Evolutionary conservation across 2,888 invertebrate genomes (phyloP), one percentile per base, ranked within the genome.

Genomic region (Helobdella robusta): DNA sequence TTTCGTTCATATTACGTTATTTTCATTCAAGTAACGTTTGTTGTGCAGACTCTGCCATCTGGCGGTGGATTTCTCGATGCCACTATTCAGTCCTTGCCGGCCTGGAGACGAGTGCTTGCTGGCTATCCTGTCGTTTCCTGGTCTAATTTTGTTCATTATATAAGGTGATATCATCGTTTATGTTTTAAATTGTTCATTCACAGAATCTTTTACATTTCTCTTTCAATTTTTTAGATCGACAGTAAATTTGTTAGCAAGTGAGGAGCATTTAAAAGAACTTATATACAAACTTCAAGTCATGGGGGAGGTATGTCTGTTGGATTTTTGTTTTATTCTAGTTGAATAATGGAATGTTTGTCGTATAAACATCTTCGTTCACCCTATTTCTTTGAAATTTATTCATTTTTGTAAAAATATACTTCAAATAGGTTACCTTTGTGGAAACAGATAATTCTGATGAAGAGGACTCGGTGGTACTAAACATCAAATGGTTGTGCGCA

Each of bases 401-500:
- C 15, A n/a, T 15, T 15, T 40, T 40, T 40, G 15, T 15, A 15
- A 15, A 15, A 40, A 40, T 40, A n/a, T n/a, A n/a, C n/a, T n/a
- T n/a, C n/a, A n/a, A n/a, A n/a, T 32, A 85, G 84, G 82, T 84
- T 61, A 78, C 85, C 35, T 85, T 84, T 70, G 78, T 85, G 67
- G 83, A 84, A 66, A 79, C 83, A 68, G 81, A 82, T 34, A 44
- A 23, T n/a, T 77, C 80, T 46, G 73, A 72, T 50, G 82, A 83
- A 46, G 82, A 83, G 32, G 85, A 87, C 76, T 80, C 86, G 67
- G 82, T 87, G 15, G 84, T 87, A 32, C 77, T 87, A 65, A 84
- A 82, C 72, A 84, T 86, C 1, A 82, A 83, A 66, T 87, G 87
- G 87, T 79, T 87, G 63, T 86, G 86, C 75, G 79, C 80, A 32